Evolutionary conservation across 2,888 invertebrate genomes (phyloP), one percentile per base, ranked within the genome.

Genomic region (Rhagonycha lutea): DNA sequence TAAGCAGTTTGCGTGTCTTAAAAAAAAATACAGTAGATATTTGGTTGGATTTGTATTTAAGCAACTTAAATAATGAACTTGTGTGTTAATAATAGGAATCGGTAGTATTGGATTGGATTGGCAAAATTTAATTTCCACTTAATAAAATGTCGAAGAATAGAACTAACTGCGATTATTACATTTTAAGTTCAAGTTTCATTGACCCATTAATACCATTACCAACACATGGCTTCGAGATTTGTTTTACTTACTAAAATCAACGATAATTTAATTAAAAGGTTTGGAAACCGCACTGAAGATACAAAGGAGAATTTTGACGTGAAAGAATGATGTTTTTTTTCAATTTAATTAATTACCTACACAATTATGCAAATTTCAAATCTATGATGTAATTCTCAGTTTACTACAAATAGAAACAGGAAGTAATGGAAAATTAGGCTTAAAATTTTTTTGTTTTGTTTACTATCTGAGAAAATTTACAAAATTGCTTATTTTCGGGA

Each of bases 1-100:
- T 62, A 75, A 68, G 28, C 72, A 28, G 69, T 32, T 78, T 61
- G 78, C 78, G 78, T 78, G 78, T 75, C 61, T 62, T 24, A 23
- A 65, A 61, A 68, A 61, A 68, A 68, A 68, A 68, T 29, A 32
- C 32, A 14, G 14, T 28, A 14, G 68, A 68, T 68, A 68, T 68
- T 29, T 18, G 68, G 68, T 28, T 18, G 18, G 11, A 68, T 32
- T 68, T 32, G 11, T 68, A 32, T 68, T 18, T 32, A 68, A 68
- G 32, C 29, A 32, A 68, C 29, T 32, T 32, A 29, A 47, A 68
- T 68, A 26, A 65, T 26, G 65, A 23, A 63, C 14, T 63, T 23
- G 63, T 63, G 23, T 23, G 18, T 18, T 62, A 32, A 5, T 32
- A 32, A 32, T 32, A 32, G 12, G 12, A 32, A 32, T 47, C 7